Conservation (phyloP, 2,113 vertebrate species). For the Empidonax alnorum region DNA sequence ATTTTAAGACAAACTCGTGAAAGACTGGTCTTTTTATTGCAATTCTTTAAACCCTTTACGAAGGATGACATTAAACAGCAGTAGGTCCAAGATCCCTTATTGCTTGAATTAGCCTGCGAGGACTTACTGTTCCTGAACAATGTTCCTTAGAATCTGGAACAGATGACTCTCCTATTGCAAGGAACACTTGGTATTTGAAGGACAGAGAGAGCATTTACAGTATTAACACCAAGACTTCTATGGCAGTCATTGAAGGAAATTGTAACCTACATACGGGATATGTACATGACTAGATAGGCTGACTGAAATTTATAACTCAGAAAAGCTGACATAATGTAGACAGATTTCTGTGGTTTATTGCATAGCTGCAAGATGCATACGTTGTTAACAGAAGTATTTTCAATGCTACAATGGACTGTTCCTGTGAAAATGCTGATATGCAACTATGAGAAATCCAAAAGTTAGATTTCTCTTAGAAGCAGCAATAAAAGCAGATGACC, state of each 20-base stretch:
- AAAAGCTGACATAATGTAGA: neutral
- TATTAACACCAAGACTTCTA: neutral
- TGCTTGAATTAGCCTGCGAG: neutral
- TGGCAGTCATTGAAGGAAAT: neutral
- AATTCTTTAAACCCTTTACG: neutral
- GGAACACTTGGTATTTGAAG: neutral
- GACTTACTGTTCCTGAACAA: neutral
- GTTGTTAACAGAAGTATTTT: neutral
- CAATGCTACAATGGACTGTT: too few relatives aligned
- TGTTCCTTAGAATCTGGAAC: neutral
- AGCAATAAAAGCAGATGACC: neutral
- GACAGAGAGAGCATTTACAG: neutral
- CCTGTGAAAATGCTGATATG: neutral
- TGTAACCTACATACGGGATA: neutral
- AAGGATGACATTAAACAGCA: neutral
- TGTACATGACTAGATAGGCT: neutral
- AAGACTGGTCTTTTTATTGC: neutral
- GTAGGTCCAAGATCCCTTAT: neutral
- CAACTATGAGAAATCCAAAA: neutral
- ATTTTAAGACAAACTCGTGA: neutral
- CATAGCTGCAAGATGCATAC: neutral
- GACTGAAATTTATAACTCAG: neutral
- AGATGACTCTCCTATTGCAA: neutral
- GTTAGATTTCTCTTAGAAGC: neutral
- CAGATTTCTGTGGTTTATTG: neutral